Evolutionary conservation across 2,797 vertebrate species (phyloP), one percentile per base, ranked within the genome.

Genomic region (Premnoplex brunnescens): DNA sequence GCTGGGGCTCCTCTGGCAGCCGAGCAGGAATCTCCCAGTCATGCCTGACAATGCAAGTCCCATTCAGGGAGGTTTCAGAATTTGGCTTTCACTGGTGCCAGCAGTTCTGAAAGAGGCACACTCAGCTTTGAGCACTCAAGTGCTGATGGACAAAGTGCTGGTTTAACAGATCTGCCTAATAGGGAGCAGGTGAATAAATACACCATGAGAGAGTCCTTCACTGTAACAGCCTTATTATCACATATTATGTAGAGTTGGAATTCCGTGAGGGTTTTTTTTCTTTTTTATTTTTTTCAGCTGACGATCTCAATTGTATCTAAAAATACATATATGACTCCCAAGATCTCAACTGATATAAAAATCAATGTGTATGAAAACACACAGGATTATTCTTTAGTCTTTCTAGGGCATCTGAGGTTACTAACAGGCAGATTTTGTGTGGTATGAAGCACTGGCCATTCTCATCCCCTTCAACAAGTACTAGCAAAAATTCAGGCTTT

Each of bases 131-230:
- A 97, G 96, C 94, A 86, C 95, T 97, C 86, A 67, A 96, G 97
- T 97, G 97, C 92, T 97, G 97, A 98, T 97, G 95, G 97, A 98
- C 97, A 96, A 97, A 98, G 96, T 97, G 94, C 95, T 97, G 58
- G 66, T 97, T 94, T 96, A 97, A 97, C 96, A 93, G 94, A 95
- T 97, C 96, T 96, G 87, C 82, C 84, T 97, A 97, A 97, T 97
- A 95, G 93, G 94, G 93, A 97, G 95, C 97, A 98, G 98, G 97
- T 98, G 96, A 97, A 96, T 96, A 98, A 98, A 97, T 97, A 98
- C 66, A 62, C 74, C 43, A 95, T 97, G 96, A 96, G 86, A 51
- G 92, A 80, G 67, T 89, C 95, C 95, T 96, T 96, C 96, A 93
- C 90, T 94, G 76, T 73, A 96, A 97, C 95, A 94, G 91, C 93